phyloP scores from a whole-genome alignment of 2,888 invertebrate species.

The Rhagium mordax region DNA sequence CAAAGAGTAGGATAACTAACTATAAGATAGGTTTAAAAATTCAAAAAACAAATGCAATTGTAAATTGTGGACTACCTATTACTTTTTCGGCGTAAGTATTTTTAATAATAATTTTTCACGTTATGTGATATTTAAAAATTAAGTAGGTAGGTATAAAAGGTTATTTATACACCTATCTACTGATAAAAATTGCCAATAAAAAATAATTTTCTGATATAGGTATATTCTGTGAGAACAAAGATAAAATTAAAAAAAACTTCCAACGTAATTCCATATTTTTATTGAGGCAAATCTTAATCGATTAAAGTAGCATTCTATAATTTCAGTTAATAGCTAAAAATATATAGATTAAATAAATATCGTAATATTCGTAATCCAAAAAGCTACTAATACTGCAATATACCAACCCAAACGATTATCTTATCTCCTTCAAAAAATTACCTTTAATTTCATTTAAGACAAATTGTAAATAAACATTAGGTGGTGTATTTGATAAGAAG shows the following conservation, averaged over 20 bases:
- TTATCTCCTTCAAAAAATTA: constrained; percentile 42
- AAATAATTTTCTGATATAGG: background rate
- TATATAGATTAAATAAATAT: constrained; percentile 27
- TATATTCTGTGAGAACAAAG: constrained; percentile 20
- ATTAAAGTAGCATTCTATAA: constrained; percentile 28
- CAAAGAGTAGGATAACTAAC: too few species aligned
- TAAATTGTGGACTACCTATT: too few species aligned
- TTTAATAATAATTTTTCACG: background rate
- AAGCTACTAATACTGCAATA: constrained; percentile 15
- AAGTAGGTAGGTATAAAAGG: constrained; percentile 14
- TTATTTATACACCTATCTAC: constrained; percentile 28
- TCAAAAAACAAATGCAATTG: too few species aligned
- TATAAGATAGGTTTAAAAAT: too few species aligned
- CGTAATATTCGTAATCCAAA: constrained; percentile 16
- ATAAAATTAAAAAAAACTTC: constrained; percentile 16
- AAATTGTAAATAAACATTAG: constrained; percentile 46
- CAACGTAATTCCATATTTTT: constrained; percentile 27
- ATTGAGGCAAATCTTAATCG: constrained; percentile 31
- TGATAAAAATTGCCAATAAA: constrained; percentile 26
- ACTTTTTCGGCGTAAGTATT: background rate
- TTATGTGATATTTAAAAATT: constrained; percentile 1
- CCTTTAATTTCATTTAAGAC: constrained; percentile 37
- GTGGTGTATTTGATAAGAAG: constrained; percentile 18
- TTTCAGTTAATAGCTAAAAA: constrained; percentile 28
- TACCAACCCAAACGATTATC: constrained; percentile 34